These are phyloP conservation scores for Cynopterus sphinx DNA, from an alignment of 2,797 vertebrate genomes.

Conservation along the genomic window DNA sequence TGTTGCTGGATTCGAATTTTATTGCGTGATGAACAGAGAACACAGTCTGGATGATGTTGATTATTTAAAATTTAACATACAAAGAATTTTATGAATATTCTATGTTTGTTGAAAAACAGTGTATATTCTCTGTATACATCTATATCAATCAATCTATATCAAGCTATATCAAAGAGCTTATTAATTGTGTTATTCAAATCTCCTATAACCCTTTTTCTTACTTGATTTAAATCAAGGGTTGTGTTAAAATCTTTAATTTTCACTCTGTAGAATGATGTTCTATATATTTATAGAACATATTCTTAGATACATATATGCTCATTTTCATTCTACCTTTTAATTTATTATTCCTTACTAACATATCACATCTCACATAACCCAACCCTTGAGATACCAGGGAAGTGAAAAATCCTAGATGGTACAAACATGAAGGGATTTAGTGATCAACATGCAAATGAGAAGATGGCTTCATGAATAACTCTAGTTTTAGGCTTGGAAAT, in stretches of 20 bases:
- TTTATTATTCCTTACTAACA: background rate
- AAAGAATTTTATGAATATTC: background rate
- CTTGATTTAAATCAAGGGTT: background rate
- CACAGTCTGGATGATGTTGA: background rate
- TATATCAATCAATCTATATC: no score
- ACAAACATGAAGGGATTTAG: background rate
- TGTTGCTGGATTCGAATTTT: conserved; percentile 16
- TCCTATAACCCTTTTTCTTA: background rate
- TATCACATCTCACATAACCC: background rate
- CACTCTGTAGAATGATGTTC: background rate
- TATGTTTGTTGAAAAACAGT: background rate
- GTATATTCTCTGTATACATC: background rate
- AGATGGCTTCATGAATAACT: background rate
- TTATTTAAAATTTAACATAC: conserved; percentile 6
- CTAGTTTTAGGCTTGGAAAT: background rate
- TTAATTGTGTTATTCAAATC: background rate
- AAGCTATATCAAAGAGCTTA: background rate
- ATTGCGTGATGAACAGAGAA: background rate
- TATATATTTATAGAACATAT: background rate
- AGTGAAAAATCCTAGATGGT: conserved; percentile 22
- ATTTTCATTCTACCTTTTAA: conserved; percentile 34
- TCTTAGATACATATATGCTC: background rate
- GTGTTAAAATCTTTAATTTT: conserved; percentile 23
- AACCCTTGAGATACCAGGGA: background rate
- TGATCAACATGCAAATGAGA: background rate